Base-by-base conservation (phyloP, 2,888 invertebrate species). In the Thereva nobilitata region DNA sequence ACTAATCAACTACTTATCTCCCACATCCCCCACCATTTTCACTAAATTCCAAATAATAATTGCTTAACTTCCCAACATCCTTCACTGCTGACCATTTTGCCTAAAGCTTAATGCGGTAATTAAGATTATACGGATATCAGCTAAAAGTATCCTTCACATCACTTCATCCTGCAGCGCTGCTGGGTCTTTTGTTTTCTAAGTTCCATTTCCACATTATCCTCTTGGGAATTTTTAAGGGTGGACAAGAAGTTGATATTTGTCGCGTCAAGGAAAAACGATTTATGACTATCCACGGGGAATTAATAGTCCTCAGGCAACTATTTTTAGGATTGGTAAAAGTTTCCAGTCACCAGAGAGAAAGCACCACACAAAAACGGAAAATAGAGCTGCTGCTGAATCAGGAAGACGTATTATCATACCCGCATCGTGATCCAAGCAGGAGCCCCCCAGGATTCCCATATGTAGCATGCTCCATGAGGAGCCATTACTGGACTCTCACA, bases 251-350 rank as follows among this genome's bases (percentile, higher is more conserved):
- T 45, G 47, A 59, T 59, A 59, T 59, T 59, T 47, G 47, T 49
- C 47, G 10, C 59, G 59, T 59, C 59, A 35, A 50, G 42, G 23
- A 63, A 41, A 63, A 52, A 50, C 63, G 63, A 63, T 63, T 63
- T 63, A 63, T 63, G 50, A 41, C 40, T 49, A 12, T 50, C 50
- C 52, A 45, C 23, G 63, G 52, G 63, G 50, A 40, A 40, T 49
- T 34, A 10, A 50, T 35, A 42, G 35, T 63, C 63, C 63, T 63
- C 63, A 9, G 63, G 63, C 63, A 63, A 63, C 63, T 63, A 63
- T 63, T 63, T 50, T 23, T 23, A 23, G 23, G 23, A 23, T 23
- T 23, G 23, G 23, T 23, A 23, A 23, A 23, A 23, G 23, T 23
- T 23, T 23, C 23, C 23, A 23, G 23, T 23, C 23, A 23, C 23